A percentile compares a stretch with the other conserved stretches of the same genome.
Evolutionary conservation across 2,113 vertebrate species (phyloP).

Genomic region (Leucoraja erinaceus): DNA sequence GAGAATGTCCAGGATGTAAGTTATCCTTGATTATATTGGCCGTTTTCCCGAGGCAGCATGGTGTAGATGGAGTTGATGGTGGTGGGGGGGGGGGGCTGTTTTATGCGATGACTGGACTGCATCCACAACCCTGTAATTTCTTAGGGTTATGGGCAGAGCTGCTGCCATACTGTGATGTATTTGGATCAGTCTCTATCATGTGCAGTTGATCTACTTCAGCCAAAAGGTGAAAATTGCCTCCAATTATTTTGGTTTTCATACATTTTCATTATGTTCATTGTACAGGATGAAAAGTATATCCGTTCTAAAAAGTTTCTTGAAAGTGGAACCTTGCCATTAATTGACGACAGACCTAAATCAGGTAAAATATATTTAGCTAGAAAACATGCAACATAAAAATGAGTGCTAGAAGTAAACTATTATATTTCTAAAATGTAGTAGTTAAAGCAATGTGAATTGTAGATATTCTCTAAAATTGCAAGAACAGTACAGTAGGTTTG

Average conservation of each 20-base stretch:
- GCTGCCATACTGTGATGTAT: too few relatives aligned
- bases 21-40: too few relatives aligned
- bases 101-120: too few relatives aligned
- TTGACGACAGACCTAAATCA: not conserved
- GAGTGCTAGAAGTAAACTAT: not conserved
- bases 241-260: not conserved
- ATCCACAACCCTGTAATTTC: too few relatives aligned
- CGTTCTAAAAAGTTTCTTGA: not conserved
- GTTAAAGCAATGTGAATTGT: not conserved
- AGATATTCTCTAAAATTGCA: not conserved
- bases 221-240: not conserved
- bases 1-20: too few relatives aligned
- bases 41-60: too few relatives aligned
- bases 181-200: not conserved
- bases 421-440: not conserved
- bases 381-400: not conserved
- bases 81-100: too few relatives aligned
- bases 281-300: not conserved
- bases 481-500: not conserved
- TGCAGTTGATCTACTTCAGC: not conserved
- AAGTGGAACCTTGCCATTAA: not conserved
- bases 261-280: not conserved
- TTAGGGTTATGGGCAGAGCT: too few relatives aligned
- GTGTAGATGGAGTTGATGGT: too few relatives aligned
- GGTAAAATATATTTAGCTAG: not conserved